Percentiles rank a stretch among this genome's conserved stretches.
Evolutionary conservation across 2,113 vertebrate genomes (phyloP).

Genomic region (Ochotona curzoniae): DNA sequence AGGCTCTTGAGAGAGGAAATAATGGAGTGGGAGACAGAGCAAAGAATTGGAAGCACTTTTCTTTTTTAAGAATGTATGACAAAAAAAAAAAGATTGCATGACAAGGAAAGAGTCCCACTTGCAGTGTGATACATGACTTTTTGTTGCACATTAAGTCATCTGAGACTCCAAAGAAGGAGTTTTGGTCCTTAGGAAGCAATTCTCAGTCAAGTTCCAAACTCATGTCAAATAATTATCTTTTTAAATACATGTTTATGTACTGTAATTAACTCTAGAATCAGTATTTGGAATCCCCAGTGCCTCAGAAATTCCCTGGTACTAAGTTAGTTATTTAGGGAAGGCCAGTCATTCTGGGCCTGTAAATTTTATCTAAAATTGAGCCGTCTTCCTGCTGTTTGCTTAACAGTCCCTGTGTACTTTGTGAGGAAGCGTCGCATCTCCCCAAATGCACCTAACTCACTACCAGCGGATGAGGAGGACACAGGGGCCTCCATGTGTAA

Average conservation of each 20-base stretch:
- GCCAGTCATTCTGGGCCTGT: constrained; percentile 65
- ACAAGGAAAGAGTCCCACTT: not conserved
- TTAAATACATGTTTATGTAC: constrained; percentile 77
- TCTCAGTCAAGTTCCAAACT: constrained; percentile 77
- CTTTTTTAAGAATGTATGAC: not conserved
- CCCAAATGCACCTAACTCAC: constrained; percentile 73
- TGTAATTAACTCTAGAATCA: constrained; percentile 72
- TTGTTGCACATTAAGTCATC: constrained; percentile 50
- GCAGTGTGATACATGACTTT: constrained; percentile 46
- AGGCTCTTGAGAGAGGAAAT: constrained; percentile 57
- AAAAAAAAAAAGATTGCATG: not conserved
- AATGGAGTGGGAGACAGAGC: not conserved
- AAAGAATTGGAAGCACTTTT: constrained; percentile 34
- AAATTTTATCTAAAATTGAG: constrained; percentile 80
- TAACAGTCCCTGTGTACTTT: constrained; percentile 74
- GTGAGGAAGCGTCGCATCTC: constrained; percentile 45
- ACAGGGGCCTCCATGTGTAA: not conserved
- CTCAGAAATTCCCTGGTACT: constrained; percentile 69
- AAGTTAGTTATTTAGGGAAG: constrained; percentile 65
- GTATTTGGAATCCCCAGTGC: constrained; percentile 63
- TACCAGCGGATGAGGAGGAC: constrained; percentile 7
- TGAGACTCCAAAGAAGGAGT: constrained; percentile 36
- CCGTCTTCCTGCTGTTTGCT: constrained; percentile 75
- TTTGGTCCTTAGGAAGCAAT: constrained; percentile 76
- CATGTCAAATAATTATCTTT: constrained; percentile 79